Conservation (phyloP, 2,113 vertebrate species). For the Spermophilus dauricus region DNA sequence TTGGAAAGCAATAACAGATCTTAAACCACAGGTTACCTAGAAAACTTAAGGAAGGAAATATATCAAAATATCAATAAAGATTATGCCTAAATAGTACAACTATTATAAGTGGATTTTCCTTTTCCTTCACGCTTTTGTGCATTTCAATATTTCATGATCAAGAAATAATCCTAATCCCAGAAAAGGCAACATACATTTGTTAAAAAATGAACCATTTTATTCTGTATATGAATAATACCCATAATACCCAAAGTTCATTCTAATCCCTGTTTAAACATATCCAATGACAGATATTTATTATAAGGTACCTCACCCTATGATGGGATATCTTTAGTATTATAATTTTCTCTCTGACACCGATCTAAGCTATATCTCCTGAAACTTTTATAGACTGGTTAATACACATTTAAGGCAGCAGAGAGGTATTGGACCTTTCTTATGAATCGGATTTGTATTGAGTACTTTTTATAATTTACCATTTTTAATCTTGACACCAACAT, state of each 20-base stretch:
- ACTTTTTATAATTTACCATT: not conserved
- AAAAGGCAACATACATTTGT: not conserved
- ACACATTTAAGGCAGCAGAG: not conserved
- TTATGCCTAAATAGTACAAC: not conserved
- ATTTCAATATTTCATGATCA: not conserved
- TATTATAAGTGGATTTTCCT: not conserved
- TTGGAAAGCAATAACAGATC: not conserved
- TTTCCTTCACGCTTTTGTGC: not conserved
- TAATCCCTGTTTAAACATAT: not conserved
- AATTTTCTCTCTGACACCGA: not conserved
- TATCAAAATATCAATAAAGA: not conserved
- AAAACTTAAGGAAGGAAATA: slow-evolving; percentile 27
- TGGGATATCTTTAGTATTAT: too few species aligned
- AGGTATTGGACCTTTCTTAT: not conserved
- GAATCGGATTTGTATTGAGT: not conserved
- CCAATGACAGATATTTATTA: not conserved
- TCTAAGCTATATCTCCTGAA: not conserved
- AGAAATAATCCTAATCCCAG: not conserved
- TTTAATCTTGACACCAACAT: not conserved
- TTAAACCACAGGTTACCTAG: not conserved
- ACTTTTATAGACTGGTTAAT: not conserved
- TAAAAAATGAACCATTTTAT: slow-evolving; percentile 25
- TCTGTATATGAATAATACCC: not conserved
- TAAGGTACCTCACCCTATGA: not conserved
- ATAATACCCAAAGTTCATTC: not conserved